Base-by-base conservation (phyloP, 2,888 invertebrate species). In the Melieria picta region DNA sequence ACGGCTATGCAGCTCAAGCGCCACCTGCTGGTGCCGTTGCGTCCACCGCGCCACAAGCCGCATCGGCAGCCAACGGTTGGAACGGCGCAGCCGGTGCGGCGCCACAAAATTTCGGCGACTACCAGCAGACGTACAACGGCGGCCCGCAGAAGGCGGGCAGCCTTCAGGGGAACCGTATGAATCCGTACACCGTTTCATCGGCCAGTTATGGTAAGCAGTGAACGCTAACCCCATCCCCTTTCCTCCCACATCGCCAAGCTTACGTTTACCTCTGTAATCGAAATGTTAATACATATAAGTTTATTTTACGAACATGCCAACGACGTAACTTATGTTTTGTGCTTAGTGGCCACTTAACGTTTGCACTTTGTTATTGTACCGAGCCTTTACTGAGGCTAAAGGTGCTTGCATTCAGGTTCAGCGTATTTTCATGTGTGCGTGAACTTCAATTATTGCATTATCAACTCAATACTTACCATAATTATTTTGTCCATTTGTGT, bases 61-160 rank as follows among this genome's bases (percentile, higher is more conserved):
- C 78, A 4, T 72, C 77, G 7, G 77, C 79, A 0, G 77, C 79
- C 52, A 76, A 76, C 58, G 73, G 78, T 2, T 77, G 76, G 48
- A 79, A 76, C 46, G 69, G 77, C 55, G 78, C 74, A 63, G 77
- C 77, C 61, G 60, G 76, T 10, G 69, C 77, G 56, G 77, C 77
- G 46, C 73, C 77, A 30, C 80, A 79, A 77, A 79, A 75, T 73
- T 80, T 81, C 74, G 94, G 50, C 90, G 91, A 92, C 65, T 94
- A 95, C 84, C 94, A 94, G 80, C 94, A 94, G 84, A 91, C 91
- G 69, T 94, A 93, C 83, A 90, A 92, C 7, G 95, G 94, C 56
- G 95, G 95, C 4, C 94, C 95, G 0, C 91, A 95, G 87, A 90
- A 95, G 77, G 90, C 90, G 80, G 92, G 92, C 66, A 80, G 92